Evolutionary conservation across 2,888 invertebrate genomes (phyloP), one percentile per base, ranked within the genome.

Genomic region (Slavum lentiscoides): DNA sequence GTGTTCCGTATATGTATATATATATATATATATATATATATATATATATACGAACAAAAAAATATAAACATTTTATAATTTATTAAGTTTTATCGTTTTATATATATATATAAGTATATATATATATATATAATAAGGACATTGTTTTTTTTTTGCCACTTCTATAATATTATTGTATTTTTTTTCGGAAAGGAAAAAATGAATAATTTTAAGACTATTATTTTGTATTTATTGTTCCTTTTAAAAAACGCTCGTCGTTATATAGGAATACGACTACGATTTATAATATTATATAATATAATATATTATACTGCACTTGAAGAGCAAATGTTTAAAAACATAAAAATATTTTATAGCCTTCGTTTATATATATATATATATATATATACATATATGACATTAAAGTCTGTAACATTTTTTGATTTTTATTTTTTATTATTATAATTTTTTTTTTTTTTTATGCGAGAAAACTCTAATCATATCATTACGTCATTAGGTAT

Each of bases 171-270:
- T 55, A 69, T 19, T 77, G 43, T 39, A 39, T 55, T 49, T 76
- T 37, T 64, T 43, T 49, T 49, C 13, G 11, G 13, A 13, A 49
- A 49, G 13, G 23, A 49, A 68, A 67, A 67, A 76, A 55, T 70
- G 55, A 70, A 70, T 80, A 55, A 70, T 70, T 70, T 39, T 80
- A 70, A 80, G 77, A 80, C 77, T 80, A 80, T 62, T 76, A 69
- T 62, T 64, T 80, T 64, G 17, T 80, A 80, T 70, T 59, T 80
- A 80, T 80, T 80, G 77, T 80, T 80, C 77, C 77, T 80, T 80
- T 69, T 70, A 69, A 69, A 30, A 69, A 19, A 55, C 17, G 19
- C 30, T 43, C 30, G 53, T 80, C 70, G 77, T n/a, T n/a, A 70
- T 49, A 49, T 49, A 49, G 43, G 55, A 70, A 80, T 64, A 64